A percentile compares a stretch with the other conserved stretches of the same genome.
Evolutionary conservation across 2,113 vertebrate species (phyloP).

Genomic region (Eidolon helvum): DNA sequence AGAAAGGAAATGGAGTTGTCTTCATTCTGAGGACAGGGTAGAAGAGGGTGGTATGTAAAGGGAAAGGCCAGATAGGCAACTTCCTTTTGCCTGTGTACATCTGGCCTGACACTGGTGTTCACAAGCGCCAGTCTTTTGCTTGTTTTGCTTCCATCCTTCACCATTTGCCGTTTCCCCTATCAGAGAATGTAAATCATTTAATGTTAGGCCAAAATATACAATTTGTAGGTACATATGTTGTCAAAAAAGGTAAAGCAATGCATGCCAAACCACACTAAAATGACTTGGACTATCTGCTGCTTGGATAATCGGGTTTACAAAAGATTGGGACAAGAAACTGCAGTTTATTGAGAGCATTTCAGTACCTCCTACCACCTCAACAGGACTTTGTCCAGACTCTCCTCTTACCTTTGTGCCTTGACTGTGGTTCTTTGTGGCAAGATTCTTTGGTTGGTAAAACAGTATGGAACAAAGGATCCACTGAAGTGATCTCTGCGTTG

Average conservation of each 20-base stretch:
- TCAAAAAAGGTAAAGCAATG: constrained; percentile 63
- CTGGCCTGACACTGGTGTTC: constrained; percentile 33
- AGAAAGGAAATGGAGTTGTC: not conserved
- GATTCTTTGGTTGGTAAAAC: constrained; percentile 70
- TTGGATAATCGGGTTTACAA: constrained; percentile 35
- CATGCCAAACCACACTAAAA: constrained; percentile 70
- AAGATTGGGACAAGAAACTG: constrained; percentile 58
- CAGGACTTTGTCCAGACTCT: constrained; percentile 68
- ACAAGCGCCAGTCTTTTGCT: not conserved
- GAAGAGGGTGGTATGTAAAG: not conserved
- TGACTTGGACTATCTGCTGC: constrained; percentile 43
- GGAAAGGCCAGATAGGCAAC: not conserved
- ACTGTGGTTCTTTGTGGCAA: constrained; percentile 79
- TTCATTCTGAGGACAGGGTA: constrained; percentile 34
- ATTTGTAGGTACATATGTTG: constrained; percentile 48
- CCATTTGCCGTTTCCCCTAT: constrained; percentile 35
- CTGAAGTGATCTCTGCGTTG: constrained; percentile 65
- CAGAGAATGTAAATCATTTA: constrained; percentile 69
- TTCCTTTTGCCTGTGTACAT: not conserved
- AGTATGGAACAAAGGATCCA: constrained; percentile 78
- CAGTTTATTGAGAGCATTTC: constrained; percentile 49
- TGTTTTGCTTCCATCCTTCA: constrained; percentile 34
- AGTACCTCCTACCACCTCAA: constrained; percentile 65
- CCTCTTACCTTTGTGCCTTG: constrained; percentile 78
- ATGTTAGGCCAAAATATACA: constrained; percentile 70